These are phyloP conservation scores for Halichoeres trimaculatus DNA, from an alignment of 2,113 vertebrate species.

Conservation along the genomic window DNA sequence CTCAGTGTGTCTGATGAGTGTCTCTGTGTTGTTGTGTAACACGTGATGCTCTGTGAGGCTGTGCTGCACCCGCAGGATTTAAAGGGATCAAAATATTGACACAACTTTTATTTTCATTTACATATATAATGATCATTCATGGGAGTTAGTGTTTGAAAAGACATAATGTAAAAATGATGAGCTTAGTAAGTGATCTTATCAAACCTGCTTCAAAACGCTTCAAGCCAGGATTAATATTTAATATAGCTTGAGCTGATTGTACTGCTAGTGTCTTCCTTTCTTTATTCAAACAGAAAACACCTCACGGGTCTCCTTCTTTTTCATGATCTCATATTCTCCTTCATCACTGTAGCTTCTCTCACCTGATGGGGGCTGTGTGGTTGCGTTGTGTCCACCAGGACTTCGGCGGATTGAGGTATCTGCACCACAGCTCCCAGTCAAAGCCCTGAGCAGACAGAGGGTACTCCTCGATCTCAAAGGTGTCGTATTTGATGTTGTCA, in stretches of 20 bases:
- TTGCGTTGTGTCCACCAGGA: slow-evolving; percentile 95
- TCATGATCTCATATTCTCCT: neutral
- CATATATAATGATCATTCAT: slow-evolving; percentile 28
- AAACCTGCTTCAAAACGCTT: slow-evolving; percentile 22
- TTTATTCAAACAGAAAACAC: neutral
- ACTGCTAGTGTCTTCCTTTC: neutral
- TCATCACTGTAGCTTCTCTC: neutral
- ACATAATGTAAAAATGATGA: slow-evolving; percentile 46
- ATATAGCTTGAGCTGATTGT: neutral
- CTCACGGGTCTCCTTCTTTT: neutral
- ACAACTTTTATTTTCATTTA: slow-evolving; percentile 17
- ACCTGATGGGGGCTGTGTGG: slow-evolving; percentile 95
- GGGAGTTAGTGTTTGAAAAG: slow-evolving; percentile 30
- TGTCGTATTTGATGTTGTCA: slow-evolving; percentile 98
- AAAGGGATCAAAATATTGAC: neutral
- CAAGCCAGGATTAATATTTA: slow-evolving; percentile 33
- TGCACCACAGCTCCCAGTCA: slow-evolving; percentile 98
- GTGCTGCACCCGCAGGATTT: slow-evolving; percentile 1
- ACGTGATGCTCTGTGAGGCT: neutral
- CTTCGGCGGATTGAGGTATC: slow-evolving; percentile 95
- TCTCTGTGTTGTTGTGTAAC: neutral
- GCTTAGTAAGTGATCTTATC: slow-evolving; percentile 43
- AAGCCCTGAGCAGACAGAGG: slow-evolving; percentile 95
- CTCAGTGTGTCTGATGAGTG: neutral
- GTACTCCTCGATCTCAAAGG: slow-evolving; percentile 96